These are phyloP conservation scores for Pelobates fuscus DNA, from an alignment of 2,113 vertebrate species.

Conservation along the genomic window DNA sequence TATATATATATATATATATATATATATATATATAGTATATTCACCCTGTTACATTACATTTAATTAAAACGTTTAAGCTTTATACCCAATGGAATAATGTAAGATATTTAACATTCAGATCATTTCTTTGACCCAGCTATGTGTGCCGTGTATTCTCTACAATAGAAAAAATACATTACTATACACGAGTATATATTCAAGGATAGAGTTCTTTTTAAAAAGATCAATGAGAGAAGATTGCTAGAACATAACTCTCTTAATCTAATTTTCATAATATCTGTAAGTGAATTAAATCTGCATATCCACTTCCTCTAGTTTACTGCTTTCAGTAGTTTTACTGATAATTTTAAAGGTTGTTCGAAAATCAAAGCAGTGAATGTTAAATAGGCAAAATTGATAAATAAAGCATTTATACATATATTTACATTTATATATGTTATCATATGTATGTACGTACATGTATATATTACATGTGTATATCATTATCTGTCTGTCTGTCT, in stretches of 20 bases:
- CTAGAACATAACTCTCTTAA: neutral
- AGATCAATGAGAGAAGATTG: neutral
- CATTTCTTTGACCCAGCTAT: neutral
- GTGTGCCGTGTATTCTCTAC: neutral
- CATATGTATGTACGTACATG: neutral
- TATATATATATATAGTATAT: no score
- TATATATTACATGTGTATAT: constrained; percentile 7
- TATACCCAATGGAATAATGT: neutral
- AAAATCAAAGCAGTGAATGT: neutral
- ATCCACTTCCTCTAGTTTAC: neutral
- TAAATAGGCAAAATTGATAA: no score
- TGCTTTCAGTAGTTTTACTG: neutral
- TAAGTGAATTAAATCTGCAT: neutral
- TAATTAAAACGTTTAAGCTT: no score
- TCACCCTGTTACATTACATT: no score
- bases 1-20: no score
- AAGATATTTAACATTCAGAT: neutral
- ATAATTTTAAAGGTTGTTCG: neutral
- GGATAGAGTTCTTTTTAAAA: neutral
- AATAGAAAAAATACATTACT: neutral
- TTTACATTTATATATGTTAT: neutral
- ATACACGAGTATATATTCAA: neutral
- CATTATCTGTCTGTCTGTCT: constrained; percentile 30
- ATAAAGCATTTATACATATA: no score
- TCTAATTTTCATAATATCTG: neutral